Percentiles rank a stretch among this genome's conserved stretches.
Conservation (phyloP, 2,797 vertebrate species). For the Pangasius larnaudii region DNA sequence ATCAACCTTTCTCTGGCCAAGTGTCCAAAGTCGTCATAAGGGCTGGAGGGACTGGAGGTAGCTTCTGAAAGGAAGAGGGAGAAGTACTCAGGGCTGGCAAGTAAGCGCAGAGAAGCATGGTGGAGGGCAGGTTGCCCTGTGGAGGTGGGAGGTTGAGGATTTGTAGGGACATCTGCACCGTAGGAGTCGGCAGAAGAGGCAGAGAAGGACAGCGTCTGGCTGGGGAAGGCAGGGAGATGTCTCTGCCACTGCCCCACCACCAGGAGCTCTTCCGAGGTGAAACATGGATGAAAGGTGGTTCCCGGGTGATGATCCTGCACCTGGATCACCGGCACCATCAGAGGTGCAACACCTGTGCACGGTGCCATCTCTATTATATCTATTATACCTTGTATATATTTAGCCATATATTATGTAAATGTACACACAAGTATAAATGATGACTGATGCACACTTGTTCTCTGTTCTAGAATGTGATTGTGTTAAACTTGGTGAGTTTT, state of each 20-base stretch:
- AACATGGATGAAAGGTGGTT: not conserved
- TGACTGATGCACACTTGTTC: no score
- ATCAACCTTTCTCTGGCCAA: not conserved
- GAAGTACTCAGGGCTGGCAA: no score
- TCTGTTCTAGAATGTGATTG: not conserved
- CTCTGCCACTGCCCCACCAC: not conserved
- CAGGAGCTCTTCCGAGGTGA: not conserved
- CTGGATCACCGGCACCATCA: not conserved
- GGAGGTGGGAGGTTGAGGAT: not conserved
- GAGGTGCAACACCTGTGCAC: not conserved
- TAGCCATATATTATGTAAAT: not conserved
- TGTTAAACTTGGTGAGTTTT: not conserved
- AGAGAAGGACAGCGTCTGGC: not conserved
- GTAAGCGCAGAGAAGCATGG: no score
- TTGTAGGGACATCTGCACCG: not conserved
- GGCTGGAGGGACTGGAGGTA: not conserved
- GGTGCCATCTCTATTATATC: not conserved
- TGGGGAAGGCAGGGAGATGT: not conserved
- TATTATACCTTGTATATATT: not conserved
- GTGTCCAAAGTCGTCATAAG: not conserved
- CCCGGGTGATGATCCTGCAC: not conserved
- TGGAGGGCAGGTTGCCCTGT: not conserved
- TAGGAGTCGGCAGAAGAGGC: not conserved
- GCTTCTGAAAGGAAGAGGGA: not conserved
- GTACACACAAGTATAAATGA: not conserved